Evolutionary conservation across 1,140 invertebrate genomes (phyloP).

Genomic region (Adoxophyes honmai): DNA sequence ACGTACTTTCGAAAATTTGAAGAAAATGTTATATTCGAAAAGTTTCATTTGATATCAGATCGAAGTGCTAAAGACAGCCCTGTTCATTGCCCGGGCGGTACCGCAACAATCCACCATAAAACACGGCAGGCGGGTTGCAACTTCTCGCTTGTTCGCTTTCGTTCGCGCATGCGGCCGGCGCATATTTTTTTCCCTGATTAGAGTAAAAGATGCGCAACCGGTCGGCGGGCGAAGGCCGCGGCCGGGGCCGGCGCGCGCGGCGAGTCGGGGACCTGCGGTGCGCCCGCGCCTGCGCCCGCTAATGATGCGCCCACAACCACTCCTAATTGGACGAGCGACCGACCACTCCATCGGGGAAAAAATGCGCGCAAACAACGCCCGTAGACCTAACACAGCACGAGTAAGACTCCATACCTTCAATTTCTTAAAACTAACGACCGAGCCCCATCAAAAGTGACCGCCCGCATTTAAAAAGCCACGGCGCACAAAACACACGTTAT

Average conservation of each 20-base stretch:
- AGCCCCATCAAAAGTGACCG: slow-evolving; percentile 30
- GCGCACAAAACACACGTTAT: slow-evolving; percentile 30
- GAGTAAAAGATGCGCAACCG: slow-evolving; percentile 72
- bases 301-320: slow-evolving; percentile 37
- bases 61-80: slow-evolving; percentile 25
- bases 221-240: slow-evolving; percentile 63
- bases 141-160: slow-evolving; percentile 66
- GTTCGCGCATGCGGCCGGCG: slow-evolving; percentile 55
- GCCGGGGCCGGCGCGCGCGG: slow-evolving; percentile 42
- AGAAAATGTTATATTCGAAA: too few species aligned
- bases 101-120: slow-evolving; percentile 66
- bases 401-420: slow-evolving; percentile 25
- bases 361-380: slow-evolving; percentile 39
- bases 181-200: slow-evolving; percentile 72
- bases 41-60: too few species aligned
- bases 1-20: too few species aligned
- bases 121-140: slow-evolving; percentile 51
- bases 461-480: slow-evolving; percentile 24
- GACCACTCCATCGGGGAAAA: slow-evolving; percentile 51
- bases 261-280: slow-evolving; percentile 41
- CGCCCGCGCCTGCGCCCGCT: slow-evolving; percentile 26
- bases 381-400: slow-evolving; percentile 39
- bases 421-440: slow-evolving; percentile 29
- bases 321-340: slow-evolving; percentile 65
- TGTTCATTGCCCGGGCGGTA: slow-evolving; percentile 40